A percentile compares a stretch with the other conserved stretches of the same genome.
Evolutionary conservation across 2,797 vertebrate species (phyloP).

Genomic region (Oryzias dopingdopingensis): DNA sequence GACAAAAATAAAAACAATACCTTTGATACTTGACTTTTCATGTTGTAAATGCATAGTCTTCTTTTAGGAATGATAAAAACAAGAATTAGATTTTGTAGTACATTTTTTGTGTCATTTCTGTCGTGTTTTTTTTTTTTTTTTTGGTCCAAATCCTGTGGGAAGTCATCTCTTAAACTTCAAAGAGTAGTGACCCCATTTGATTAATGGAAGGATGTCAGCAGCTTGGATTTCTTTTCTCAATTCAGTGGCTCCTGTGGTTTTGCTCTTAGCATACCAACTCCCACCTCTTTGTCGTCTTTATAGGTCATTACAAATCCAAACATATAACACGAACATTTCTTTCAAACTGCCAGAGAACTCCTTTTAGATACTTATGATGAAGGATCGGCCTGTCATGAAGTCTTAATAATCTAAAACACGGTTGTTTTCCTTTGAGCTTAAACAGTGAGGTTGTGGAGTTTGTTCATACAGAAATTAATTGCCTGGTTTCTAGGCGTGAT

Average conservation of each 20-base stretch:
- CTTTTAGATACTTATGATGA: slow-evolving; percentile 51
- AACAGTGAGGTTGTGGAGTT: slow-evolving; percentile 46
- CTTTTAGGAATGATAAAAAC: too few relatives aligned
- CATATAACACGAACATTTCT: slow-evolving; percentile 35
- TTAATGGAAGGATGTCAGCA: slow-evolving; percentile 68
- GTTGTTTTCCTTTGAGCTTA: slow-evolving; percentile 40
- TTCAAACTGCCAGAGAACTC: slow-evolving; percentile 17
- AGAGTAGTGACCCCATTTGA: slow-evolving; percentile 50
- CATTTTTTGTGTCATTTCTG: too few relatives aligned
- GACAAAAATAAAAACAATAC: too few relatives aligned
- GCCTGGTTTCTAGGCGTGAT: slow-evolving; percentile 78
- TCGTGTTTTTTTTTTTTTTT: slow-evolving; percentile 14
- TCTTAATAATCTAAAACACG: slow-evolving; percentile 50
- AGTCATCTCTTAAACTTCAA: slow-evolving; percentile 46
- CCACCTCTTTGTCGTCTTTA: slow-evolving; percentile 52
- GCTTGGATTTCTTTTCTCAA: slow-evolving; percentile 50
- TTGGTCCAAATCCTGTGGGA: slow-evolving; percentile 46
- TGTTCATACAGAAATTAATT: slow-evolving; percentile 62
- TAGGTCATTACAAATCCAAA: slow-evolving; percentile 48
- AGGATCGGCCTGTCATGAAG: slow-evolving; percentile 56
- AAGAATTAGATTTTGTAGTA: too few relatives aligned
- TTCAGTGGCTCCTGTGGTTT: slow-evolving; percentile 39
- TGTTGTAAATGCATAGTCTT: too few relatives aligned
- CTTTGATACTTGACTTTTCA: too few relatives aligned
- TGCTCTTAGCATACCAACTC: slow-evolving; percentile 69